A percentile compares a stretch with the other conserved stretches of the same genome.
Conservation (phyloP, 2,888 invertebrate genomes). For the Leucoma salicis region DNA sequence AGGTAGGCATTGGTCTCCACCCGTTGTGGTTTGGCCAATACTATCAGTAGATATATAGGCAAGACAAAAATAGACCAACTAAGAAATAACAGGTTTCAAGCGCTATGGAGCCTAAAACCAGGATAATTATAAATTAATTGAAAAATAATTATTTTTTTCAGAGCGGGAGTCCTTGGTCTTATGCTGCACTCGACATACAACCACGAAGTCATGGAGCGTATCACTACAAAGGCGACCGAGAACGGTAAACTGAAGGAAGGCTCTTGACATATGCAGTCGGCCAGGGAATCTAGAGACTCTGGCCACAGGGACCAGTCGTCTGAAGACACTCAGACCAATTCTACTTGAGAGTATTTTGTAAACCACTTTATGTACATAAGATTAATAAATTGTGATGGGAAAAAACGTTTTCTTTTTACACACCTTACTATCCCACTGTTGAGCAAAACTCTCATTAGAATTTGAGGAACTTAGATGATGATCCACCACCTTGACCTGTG, state of each 20-base stretch:
- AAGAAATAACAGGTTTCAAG: too few relatives aligned
- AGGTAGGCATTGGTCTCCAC: too few relatives aligned
- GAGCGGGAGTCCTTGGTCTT: slow-evolving; percentile 95
- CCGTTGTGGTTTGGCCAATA: too few relatives aligned
- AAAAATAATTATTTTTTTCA: slow-evolving; percentile 46
- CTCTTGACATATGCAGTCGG: slow-evolving; percentile 49
- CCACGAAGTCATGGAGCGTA: slow-evolving; percentile 92
- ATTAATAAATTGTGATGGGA: slow-evolving; percentile 18
- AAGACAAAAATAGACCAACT: too few relatives aligned
- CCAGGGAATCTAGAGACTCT: slow-evolving; percentile 7
- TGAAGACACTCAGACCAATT: slow-evolving; percentile 12
- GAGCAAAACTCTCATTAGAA: too few relatives aligned
- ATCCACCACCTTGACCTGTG: too few relatives aligned
- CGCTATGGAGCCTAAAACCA: too few relatives aligned
- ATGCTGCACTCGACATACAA: slow-evolving; percentile 99
- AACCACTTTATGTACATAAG: slow-evolving; percentile 6
- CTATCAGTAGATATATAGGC: too few relatives aligned
- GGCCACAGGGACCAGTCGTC: slow-evolving; percentile 1
- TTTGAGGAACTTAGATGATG: too few relatives aligned
- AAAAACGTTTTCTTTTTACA: too few relatives aligned
- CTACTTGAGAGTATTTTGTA: slow-evolving; percentile 3
- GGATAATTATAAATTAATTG: too few relatives aligned
- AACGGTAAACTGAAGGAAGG: slow-evolving; percentile 65
- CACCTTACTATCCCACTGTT: too few relatives aligned
- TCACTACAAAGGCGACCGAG: slow-evolving; percentile 64